These are phyloP conservation scores for Sweltsa coloradensis DNA, from an alignment of 1,140 invertebrate species.

Conservation along the genomic window DNA sequence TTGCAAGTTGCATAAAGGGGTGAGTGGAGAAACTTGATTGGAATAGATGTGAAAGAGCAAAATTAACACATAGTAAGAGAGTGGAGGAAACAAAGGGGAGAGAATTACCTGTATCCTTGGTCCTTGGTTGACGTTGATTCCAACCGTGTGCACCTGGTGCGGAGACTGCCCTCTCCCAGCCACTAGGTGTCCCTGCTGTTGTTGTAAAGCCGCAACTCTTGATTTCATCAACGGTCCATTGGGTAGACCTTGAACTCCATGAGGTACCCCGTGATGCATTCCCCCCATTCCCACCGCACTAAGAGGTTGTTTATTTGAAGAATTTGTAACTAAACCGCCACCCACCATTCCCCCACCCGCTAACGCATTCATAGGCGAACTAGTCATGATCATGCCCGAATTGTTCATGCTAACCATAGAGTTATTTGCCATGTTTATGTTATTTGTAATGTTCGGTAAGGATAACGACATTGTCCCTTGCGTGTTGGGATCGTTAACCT, in stretches of 20 bases:
- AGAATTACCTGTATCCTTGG: slow-evolving; percentile 17
- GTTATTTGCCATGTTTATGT: background rate
- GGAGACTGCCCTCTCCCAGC: slow-evolving; percentile 21
- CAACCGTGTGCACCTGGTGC: slow-evolving; percentile 19
- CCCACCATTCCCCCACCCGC: slow-evolving; percentile 44
- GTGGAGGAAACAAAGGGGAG: too few relatives aligned
- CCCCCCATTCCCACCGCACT: slow-evolving; percentile 20
- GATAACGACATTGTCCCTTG: background rate
- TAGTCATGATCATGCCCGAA: slow-evolving; percentile 55
- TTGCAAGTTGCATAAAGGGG: too few relatives aligned
- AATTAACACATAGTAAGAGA: too few relatives aligned
- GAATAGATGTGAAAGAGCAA: too few relatives aligned
- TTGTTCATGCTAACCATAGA: slow-evolving; percentile 38
- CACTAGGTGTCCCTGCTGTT: slow-evolving; percentile 18
- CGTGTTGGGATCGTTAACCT: too few relatives aligned
- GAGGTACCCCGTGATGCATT: slow-evolving; percentile 24
- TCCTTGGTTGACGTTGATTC: slow-evolving; percentile 17
- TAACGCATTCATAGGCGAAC: slow-evolving; percentile 42
- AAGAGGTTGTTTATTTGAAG: slow-evolving; percentile 53
- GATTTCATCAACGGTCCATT: slow-evolving; percentile 56
- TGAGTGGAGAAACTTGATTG: too few relatives aligned
- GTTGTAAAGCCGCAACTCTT: slow-evolving; percentile 29
- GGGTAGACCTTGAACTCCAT: slow-evolving; percentile 32
- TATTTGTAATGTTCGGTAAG: background rate
- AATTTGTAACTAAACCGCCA: slow-evolving; percentile 44